Evolutionary conservation across 2,888 invertebrate genomes (phyloP).

Genomic region (Fissipunctia ypsillon): DNA sequence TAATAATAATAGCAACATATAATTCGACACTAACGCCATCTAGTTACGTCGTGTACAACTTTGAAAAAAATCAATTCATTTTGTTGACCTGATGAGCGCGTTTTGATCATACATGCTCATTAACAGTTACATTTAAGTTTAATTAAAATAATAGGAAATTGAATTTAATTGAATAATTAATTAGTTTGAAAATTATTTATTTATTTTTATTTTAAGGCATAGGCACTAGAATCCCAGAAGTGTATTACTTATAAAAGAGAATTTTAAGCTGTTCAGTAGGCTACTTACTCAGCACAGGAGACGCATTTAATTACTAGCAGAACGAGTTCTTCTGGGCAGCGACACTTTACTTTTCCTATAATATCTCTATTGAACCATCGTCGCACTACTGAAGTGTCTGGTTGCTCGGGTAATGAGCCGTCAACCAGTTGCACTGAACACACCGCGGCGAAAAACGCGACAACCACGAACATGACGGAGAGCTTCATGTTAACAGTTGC

Average conservation of each 20-base stretch:
- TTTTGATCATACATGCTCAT: too few relatives aligned
- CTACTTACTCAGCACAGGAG: background rate
- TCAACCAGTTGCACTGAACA: background rate
- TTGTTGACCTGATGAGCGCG: too few relatives aligned
- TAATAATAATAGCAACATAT: too few relatives aligned
- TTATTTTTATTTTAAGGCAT: too few relatives aligned
- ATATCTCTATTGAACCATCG: background rate
- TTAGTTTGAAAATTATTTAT: too few relatives aligned
- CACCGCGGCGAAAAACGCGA: slow-evolving; percentile 2
- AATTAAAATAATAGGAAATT: too few relatives aligned
- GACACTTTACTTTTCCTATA: background rate
- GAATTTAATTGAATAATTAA: too few relatives aligned
- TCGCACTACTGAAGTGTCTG: background rate
- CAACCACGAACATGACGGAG: background rate
- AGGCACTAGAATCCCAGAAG: background rate
- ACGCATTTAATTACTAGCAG: background rate
- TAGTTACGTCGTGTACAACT: too few relatives aligned
- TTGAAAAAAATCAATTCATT: too few relatives aligned
- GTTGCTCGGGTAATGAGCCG: background rate
- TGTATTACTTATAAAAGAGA: background rate
- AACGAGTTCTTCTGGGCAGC: background rate
- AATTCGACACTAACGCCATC: too few relatives aligned
- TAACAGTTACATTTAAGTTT: too few relatives aligned
- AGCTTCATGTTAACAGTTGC: slow-evolving; percentile 18
- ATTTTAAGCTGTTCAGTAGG: background rate